phyloP scores from a whole-genome alignment of 2,888 invertebrate species.

The Cheiracanthium punctorium region DNA sequence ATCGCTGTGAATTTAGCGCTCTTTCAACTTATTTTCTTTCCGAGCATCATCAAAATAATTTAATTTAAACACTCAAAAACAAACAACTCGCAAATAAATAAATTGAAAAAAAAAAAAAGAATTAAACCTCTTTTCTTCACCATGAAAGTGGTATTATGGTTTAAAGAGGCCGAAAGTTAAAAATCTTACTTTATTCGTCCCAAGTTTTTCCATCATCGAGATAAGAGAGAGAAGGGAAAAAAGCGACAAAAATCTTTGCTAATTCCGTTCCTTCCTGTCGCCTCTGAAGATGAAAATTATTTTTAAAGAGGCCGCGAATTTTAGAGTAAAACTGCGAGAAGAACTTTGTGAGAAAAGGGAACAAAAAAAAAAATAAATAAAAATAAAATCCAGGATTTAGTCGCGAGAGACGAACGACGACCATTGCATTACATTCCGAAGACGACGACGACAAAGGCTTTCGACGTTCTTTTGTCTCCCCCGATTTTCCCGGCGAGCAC shows the following conservation, averaged over 20 bases:
- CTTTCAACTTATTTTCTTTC: slow-evolving; percentile 13
- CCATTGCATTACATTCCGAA: slow-evolving; percentile 33
- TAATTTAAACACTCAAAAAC: slow-evolving; percentile 24
- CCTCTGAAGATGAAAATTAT: slow-evolving; percentile 56
- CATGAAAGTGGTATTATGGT: not conserved
- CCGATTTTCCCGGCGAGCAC: slow-evolving; percentile 52
- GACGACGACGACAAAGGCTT: slow-evolving; percentile 52
- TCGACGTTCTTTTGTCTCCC: slow-evolving; percentile 59
- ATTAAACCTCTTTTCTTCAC: not conserved
- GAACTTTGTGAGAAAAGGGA: slow-evolving; percentile 7
- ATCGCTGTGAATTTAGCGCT: not conserved
- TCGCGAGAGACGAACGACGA: slow-evolving; percentile 39
- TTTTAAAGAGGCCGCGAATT: slow-evolving; percentile 27
- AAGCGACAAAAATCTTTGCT: slow-evolving; percentile 20
- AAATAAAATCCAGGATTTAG: slow-evolving; percentile 37
- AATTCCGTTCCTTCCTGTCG: slow-evolving; percentile 27
- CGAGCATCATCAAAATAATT: slow-evolving; percentile 16
- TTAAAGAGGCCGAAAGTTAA: slow-evolving; percentile 37
- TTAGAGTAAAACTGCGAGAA: slow-evolving; percentile 44
- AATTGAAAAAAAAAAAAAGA: not conserved
- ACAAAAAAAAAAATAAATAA: slow-evolving; percentile 14
- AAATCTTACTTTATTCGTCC: slow-evolving; percentile 16
- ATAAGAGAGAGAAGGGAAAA: too few species aligned
- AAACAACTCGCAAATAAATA: not conserved
- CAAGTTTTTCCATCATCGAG: slow-evolving; percentile 19